Evolutionary conservation across 2,888 invertebrate genomes (phyloP).

Genomic region (Scaptodrosophila latifasciaeformis): DNA sequence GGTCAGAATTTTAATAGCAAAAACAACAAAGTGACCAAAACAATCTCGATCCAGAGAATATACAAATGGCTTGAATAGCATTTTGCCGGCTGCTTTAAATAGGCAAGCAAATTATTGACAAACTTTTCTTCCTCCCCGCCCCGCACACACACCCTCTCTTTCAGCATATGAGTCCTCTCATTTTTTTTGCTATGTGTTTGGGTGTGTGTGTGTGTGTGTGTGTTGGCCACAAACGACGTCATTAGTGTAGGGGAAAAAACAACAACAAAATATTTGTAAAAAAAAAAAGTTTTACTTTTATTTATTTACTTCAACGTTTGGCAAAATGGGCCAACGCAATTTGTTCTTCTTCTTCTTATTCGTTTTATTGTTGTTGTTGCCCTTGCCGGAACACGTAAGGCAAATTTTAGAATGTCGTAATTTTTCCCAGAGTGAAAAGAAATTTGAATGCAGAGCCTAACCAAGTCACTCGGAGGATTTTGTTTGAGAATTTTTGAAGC

Average conservation of each 20-base stretch:
- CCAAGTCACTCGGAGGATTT: too few species aligned
- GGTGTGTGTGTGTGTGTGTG: not conserved
- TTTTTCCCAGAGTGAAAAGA: constrained; percentile 42
- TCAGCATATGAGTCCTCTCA: not conserved
- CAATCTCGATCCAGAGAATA: not conserved
- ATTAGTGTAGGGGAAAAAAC: constrained; percentile 47
- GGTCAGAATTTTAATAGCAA: constrained; percentile 63
- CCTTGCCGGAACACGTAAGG: constrained; percentile 39
- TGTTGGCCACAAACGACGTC: constrained; percentile 58
- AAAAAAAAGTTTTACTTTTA: constrained; percentile 54
- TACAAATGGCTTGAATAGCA: not conserved
- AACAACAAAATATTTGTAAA: constrained; percentile 51
- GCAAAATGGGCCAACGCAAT: constrained; percentile 6
- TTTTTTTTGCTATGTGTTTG: constrained; percentile 5
- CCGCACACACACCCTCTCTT: too few species aligned
- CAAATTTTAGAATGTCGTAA: constrained; percentile 59
- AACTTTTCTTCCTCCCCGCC: constrained; percentile 30
- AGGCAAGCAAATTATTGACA: constrained; percentile 59
- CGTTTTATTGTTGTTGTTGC: not conserved
- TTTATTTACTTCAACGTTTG: constrained; percentile 50
- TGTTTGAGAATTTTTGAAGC: too few species aligned
- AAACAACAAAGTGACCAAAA: constrained; percentile 19
- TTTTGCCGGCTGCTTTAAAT: constrained; percentile 46
- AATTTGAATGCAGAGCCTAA: not conserved
- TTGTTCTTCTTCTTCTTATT: constrained; percentile 1